Evolutionary conservation across 2,888 invertebrate species (phyloP), one percentile per base, ranked within the genome.

Genomic region (Euphydryas editha): DNA sequence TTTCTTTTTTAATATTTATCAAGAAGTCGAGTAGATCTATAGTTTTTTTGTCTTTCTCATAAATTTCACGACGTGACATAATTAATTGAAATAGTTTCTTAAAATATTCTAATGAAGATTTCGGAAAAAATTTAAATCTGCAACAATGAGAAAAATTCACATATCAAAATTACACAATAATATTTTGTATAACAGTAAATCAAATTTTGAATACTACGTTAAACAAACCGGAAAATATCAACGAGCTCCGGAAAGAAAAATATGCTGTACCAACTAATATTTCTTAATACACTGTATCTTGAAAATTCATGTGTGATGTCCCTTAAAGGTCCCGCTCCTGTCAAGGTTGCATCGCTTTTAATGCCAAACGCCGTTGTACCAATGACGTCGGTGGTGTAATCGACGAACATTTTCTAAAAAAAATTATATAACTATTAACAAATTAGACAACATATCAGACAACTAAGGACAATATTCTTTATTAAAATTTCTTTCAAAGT

Each of bases 51-150:
- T 10, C 68, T 69, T 8, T 68, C 65, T 10, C 77, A 72, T 30
- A 77, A 80, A 0, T 82, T 82, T 66, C 57, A 4, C 86, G 73
- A 59, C 84, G 79, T 1, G 72, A 67, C 1, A 84, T 76, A 4
- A 86, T 75, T 4, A 60, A 20, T 1, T 73, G 69, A 60, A 82
- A 83, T 1, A 86, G 55, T 15, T 73, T 73, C 15, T 68, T 78
- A 42, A 88, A 81, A 68, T 79, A 85, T 0, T 69, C 68, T 0
- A 74, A 78, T 0, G 82, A 71, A 0, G 77, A 47, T 30, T 79
- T 83, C 0, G 88, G 86, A 69, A 87, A 87, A 0, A 87, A 73
- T 0, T 78, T 73, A 49, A 88, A 87, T 24, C 88, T 89, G 74
- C 7, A 67, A 63, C 8, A 51, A n/a, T n/a, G 11, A 39, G 5